Percentiles rank a stretch among this genome's conserved stretches.
Conservation (phyloP, 1,140 invertebrate species). For the Formica exsecta region DNA sequence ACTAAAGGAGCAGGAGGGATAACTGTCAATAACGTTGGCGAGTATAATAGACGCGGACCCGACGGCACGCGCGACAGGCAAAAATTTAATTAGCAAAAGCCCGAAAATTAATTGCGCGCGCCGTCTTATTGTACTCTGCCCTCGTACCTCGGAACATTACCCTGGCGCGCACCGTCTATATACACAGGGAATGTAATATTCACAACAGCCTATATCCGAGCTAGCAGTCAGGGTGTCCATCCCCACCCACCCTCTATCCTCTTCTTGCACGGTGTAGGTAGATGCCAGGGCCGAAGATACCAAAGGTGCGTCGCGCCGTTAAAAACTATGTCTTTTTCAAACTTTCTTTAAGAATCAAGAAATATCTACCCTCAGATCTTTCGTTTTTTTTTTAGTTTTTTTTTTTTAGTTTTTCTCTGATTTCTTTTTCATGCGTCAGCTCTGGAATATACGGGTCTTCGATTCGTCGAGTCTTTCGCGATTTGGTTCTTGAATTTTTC, state of each 20-base stretch:
- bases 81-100: conserved; percentile 86
- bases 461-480: neutral
- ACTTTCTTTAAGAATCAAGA: neutral
- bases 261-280: conserved; percentile 55
- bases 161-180: conserved; percentile 77
- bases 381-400: too few relatives aligned
- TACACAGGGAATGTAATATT: conserved; percentile 85
- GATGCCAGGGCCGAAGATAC: conserved; percentile 52
- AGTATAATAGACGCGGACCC: conserved; percentile 44
- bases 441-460: neutral
- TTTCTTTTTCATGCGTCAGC: conserved; percentile 4
- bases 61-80: conserved; percentile 68
- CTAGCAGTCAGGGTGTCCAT: conserved; percentile 76
- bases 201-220: conserved; percentile 83
- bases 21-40: conserved; percentile 56
- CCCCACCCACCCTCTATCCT: conserved; percentile 62
- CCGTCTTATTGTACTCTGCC: conserved; percentile 83
- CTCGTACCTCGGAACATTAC: conserved; percentile 72
- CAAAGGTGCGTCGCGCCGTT: conserved; percentile 16
- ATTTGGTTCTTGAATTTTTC: neutral
- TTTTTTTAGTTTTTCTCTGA: neutral
- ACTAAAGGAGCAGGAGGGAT: conserved; percentile 58
- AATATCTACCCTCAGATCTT: neutral
- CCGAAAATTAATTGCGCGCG: conserved; percentile 84
- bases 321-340: neutral